A percentile compares a stretch with the other conserved stretches of the same genome.
phyloP scores from a whole-genome alignment of 2,888 invertebrate genomes.

The Brachypalpus laphriformis region DNA sequence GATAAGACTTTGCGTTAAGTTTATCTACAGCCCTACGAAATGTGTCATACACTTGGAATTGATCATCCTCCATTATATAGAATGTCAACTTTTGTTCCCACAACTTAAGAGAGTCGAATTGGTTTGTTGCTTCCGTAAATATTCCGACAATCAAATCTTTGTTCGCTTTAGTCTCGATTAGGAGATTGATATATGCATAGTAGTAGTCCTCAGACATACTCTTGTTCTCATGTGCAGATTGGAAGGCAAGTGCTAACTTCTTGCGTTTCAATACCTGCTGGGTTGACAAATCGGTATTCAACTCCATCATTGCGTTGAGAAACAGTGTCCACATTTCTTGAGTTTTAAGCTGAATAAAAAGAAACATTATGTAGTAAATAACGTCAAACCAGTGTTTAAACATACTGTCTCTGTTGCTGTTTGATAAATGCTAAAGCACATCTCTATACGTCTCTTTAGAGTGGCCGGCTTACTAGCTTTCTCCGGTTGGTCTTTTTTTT shows the following conservation, averaged over 20 bases:
- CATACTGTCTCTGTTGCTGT: constrained; percentile 82
- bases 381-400: background rate
- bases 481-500: too few relatives aligned
- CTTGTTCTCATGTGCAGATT: constrained; percentile 83
- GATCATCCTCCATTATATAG: constrained; percentile 82
- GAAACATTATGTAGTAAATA: background rate
- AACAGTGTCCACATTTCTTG: constrained; percentile 85
- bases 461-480: constrained; percentile 76
- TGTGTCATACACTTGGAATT: constrained; percentile 81
- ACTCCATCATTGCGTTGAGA: constrained; percentile 84
- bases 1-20: constrained; percentile 75
- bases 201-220: constrained; percentile 84
- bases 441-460: constrained; percentile 82
- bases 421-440: constrained; percentile 84
- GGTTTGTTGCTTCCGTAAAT: constrained; percentile 83
- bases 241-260: constrained; percentile 83
- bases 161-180: constrained; percentile 76
- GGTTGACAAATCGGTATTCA: constrained; percentile 83
- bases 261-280: constrained; percentile 84
- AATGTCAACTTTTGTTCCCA: constrained; percentile 84
- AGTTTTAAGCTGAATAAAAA: constrained; percentile 80
- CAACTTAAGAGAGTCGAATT: constrained; percentile 82
- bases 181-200: constrained; percentile 81
- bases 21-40: constrained; percentile 81
- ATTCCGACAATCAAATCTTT: constrained; percentile 75